Percentiles rank a stretch among this genome's conserved stretches.
Evolutionary conservation across 2,113 vertebrate genomes (phyloP).

Genomic region (Gymnorhina tibicen): DNA sequence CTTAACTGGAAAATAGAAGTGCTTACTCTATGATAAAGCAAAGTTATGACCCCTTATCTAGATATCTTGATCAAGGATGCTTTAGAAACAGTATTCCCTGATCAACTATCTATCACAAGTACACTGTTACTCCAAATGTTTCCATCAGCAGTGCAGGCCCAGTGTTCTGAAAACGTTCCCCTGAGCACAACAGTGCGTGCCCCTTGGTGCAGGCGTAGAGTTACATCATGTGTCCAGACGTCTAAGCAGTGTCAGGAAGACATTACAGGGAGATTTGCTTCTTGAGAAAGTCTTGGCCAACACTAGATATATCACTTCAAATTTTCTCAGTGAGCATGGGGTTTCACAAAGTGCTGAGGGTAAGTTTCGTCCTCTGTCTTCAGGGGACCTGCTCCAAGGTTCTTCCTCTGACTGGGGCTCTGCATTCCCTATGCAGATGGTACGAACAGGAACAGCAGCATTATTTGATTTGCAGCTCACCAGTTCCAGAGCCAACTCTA

Average conservation of each 20-base stretch:
- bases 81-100: background rate
- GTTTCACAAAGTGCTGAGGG: background rate
- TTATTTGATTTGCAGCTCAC: background rate
- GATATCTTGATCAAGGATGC: background rate
- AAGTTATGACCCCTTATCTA: background rate
- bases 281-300: background rate
- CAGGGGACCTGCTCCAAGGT: background rate
- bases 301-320: background rate
- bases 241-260: background rate
- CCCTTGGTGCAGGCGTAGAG: background rate
- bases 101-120: background rate
- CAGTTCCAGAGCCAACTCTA: background rate
- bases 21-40: background rate
- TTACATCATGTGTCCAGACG: background rate
- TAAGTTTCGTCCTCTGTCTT: background rate
- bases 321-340: background rate
- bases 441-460: background rate
- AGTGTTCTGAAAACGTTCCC: background rate
- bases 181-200: rapidly evolving
- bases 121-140: background rate
- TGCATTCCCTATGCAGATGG: background rate
- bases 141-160: background rate
- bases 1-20: background rate
- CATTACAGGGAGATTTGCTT: background rate
- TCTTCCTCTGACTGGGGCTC: background rate